phyloP scores from a whole-genome alignment of 2,797 vertebrate genomes.

The Microctenopoma lineatum region DNA sequence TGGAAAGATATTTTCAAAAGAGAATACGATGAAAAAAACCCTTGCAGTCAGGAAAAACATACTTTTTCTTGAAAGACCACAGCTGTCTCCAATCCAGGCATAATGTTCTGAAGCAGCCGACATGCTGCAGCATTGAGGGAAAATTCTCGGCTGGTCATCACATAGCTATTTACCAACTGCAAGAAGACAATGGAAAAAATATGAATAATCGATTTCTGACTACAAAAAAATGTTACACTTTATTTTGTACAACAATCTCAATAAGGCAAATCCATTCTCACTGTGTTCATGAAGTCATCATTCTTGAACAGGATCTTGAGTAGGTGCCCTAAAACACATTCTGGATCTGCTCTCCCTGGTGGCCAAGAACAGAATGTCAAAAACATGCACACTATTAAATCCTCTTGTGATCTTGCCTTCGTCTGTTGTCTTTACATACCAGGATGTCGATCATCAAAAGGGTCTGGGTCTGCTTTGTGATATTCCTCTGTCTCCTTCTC shows the following conservation, averaged over 20 bases:
- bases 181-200: slow-evolving; percentile 1
- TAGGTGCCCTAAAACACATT: slow-evolving; percentile 96
- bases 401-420: neutral
- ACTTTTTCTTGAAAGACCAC: slow-evolving; percentile 99
- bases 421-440: slow-evolving; percentile 76
- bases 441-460: slow-evolving; percentile 98
- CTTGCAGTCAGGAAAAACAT: neutral
- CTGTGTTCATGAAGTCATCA: slow-evolving; percentile 99
- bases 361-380: slow-evolving; percentile 60
- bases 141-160: slow-evolving; percentile 97
- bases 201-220: neutral
- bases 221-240: neutral
- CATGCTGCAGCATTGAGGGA: slow-evolving; percentile 95
- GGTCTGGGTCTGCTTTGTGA: slow-evolving; percentile 97
- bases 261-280: slow-evolving; percentile 71
- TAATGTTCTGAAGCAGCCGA: slow-evolving; percentile 96
- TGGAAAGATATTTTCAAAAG: neutral
- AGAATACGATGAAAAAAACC: neutral
- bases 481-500: slow-evolving; percentile 99
- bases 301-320: slow-evolving; percentile 99
- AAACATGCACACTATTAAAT: slow-evolving; percentile 27
- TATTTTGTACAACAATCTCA: neutral
- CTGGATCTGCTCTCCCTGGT: slow-evolving; percentile 96
- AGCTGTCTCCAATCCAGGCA: slow-evolving; percentile 97
- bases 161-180: slow-evolving; percentile 96